Evolutionary conservation across 2,113 vertebrate genomes (phyloP), one percentile per base, ranked within the genome.

Genomic region (Bos indicus): DNA sequence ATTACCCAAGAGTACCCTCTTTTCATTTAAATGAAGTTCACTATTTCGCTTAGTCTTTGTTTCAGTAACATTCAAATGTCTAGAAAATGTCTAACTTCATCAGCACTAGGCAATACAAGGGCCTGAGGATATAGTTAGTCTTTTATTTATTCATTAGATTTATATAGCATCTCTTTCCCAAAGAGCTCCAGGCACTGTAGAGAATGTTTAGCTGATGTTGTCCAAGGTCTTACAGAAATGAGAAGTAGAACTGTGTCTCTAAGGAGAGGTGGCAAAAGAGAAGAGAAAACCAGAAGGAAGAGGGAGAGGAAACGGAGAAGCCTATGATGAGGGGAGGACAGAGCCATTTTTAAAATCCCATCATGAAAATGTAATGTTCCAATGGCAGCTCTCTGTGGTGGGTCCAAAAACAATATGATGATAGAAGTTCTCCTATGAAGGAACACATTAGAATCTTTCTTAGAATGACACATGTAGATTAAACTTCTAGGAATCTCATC

Each of bases 111-210:
- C 87, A 96, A 28, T 36, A 40, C 59, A 57, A 86, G n/a, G 43
- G 36, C 85, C 94, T 88, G 25, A 96, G 88, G 94, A 67, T 28
- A 78, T 25, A 96, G 48, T 33, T 67, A 25, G 51, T 86, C 85
- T 97, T 97, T 96, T 88, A 92, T 96, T 95, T 97, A 95, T 97
- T 98, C 84, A 94, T 95, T 98, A 80, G 19, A 56, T 86, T 96
- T 96, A 77, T 92, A 36, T 36, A 94, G 46, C 40, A n/a, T 85
- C 84, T 84, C 82, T 95, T 97, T 95, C 80, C 90, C 60, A 90
- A 96, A 93, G 60, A 78, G 40, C 92, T 64, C 52, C 48, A 57
- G 52, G 81, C 56, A 48, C 36, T 85, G 48, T 33, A 80, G 7
- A 93, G 43, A 56, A 89, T 86, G 30, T 64, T 80, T 83, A 95